Evolutionary conservation across 2,797 vertebrate species (phyloP).

Genomic region (Urosaurus nigricauda): DNA sequence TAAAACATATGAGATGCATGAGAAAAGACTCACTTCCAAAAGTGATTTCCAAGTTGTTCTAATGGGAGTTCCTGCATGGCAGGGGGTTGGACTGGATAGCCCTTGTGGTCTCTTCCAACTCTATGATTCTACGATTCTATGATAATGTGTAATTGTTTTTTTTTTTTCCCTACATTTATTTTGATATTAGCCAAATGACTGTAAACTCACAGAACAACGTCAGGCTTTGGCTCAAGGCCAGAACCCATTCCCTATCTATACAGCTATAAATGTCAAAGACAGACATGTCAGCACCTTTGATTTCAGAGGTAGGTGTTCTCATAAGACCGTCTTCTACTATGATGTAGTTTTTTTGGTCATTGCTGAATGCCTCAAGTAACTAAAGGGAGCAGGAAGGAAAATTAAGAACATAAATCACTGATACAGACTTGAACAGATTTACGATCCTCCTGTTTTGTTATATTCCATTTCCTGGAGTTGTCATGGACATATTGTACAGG

Average conservation of each 20-base stretch:
- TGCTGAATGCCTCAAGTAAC: background rate
- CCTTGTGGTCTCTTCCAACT: no score
- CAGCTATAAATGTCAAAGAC: slow-evolving; percentile 86
- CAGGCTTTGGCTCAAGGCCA: slow-evolving; percentile 83
- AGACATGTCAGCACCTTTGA: slow-evolving; percentile 76
- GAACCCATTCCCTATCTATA: slow-evolving; percentile 90
- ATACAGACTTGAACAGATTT: background rate
- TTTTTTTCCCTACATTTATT: background rate
- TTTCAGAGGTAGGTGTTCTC: slow-evolving; percentile 76
- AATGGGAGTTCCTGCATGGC: no score
- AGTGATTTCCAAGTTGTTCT: slow-evolving; percentile 6
- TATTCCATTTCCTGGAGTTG: background rate
- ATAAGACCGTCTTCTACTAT: background rate
- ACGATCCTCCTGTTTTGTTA: background rate
- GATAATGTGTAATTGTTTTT: background rate
- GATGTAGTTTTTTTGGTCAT: background rate
- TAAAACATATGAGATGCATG: background rate
- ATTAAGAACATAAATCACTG: background rate
- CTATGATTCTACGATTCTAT: no score
- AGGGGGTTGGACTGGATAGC: no score
- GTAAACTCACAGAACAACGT: slow-evolving; percentile 86
- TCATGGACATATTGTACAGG: background rate
- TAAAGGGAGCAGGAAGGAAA: background rate
- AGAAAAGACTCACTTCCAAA: background rate
- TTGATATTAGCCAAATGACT: slow-evolving; percentile 67